Evolutionary conservation across 2,797 vertebrate species (phyloP), one percentile per base, ranked within the genome.

Genomic region (Gymnoscopelus braueri): DNA sequence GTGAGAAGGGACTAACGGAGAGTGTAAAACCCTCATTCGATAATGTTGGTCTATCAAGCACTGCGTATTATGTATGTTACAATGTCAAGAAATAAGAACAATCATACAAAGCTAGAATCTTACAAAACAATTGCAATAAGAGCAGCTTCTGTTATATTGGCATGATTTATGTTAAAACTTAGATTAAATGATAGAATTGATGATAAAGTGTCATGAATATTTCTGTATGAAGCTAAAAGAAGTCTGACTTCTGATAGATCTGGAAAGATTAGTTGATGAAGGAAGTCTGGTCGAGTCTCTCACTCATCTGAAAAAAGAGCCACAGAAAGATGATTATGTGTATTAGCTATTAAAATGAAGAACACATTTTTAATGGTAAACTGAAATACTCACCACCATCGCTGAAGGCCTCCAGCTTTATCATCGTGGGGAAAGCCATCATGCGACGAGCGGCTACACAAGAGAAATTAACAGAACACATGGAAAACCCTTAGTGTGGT

Each of bases 301-400:
- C n/a, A 63, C 4, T 80, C 0, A 6, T 78, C 89, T 92, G 81
- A 29, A 29, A 67, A 14, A 67, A 26, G 64, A 67, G 71, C 44
- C 32, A 78, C 9, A 78, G 56, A 44, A 65, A 58, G 61, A 44
- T 62, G 8, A 77, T 3, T 9, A 59, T 13, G 26, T 35, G 19
- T 48, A 32, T 13, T 8, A 63, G 39, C 8, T 12, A 60, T 2
- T 51, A 9, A 64, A n/a, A 58, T 29, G 26, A 15, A 13, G 39
- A 39, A 61, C 19, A 54, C 59, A 53, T 5, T 15, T 2, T 52
- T 57, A 24, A 39, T 54, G 5, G 7, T 1, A 1, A 65, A 62
- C 11, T 0, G 2, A 69, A 19, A 24, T 14, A 2, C 83, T 82
- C 59, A 89, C 87, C 82, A 0, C 74, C 60, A 0, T 58, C 0